These are phyloP conservation scores for Muntiacus reevesi DNA, from an alignment of 2,113 vertebrate species.

Conservation along the genomic window DNA sequence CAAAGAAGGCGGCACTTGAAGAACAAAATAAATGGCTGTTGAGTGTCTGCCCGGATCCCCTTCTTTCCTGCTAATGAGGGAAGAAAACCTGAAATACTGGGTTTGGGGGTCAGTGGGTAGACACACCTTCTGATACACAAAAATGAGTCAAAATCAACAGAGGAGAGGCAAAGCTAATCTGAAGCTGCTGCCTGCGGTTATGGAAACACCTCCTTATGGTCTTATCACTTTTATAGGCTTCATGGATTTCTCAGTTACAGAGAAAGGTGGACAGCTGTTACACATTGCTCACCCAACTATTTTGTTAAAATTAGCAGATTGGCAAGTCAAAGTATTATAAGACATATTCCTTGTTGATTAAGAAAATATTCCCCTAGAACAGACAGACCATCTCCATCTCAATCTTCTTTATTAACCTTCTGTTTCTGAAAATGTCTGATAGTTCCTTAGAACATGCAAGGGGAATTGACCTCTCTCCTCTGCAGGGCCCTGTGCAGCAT, in stretches of 20 bases:
- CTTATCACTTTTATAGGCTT: background rate
- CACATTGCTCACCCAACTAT: background rate
- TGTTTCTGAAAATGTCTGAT: background rate
- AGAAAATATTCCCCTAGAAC: background rate
- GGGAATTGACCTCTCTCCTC: background rate
- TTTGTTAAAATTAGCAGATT: background rate
- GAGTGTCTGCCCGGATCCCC: conserved; percentile 5
- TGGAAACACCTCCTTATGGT: background rate
- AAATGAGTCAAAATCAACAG: background rate
- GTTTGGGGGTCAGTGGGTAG: background rate
- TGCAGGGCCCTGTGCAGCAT: background rate
- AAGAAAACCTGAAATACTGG: background rate
- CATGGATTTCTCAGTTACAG: background rate
- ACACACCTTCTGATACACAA: background rate
- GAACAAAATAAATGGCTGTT: conserved; percentile 52
- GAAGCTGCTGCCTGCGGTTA: background rate
- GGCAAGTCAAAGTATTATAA: background rate
- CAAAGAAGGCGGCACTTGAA: conserved; percentile 42
- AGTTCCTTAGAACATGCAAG: background rate
- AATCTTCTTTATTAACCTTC: background rate
- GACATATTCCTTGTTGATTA: background rate
- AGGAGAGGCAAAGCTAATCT: background rate
- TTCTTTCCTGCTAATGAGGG: conserved; percentile 11
- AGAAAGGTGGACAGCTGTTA: background rate
- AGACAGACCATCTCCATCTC: background rate